phyloP scores from a whole-genome alignment of 2,113 vertebrate genomes.

The Leucosticte australis region DNA sequence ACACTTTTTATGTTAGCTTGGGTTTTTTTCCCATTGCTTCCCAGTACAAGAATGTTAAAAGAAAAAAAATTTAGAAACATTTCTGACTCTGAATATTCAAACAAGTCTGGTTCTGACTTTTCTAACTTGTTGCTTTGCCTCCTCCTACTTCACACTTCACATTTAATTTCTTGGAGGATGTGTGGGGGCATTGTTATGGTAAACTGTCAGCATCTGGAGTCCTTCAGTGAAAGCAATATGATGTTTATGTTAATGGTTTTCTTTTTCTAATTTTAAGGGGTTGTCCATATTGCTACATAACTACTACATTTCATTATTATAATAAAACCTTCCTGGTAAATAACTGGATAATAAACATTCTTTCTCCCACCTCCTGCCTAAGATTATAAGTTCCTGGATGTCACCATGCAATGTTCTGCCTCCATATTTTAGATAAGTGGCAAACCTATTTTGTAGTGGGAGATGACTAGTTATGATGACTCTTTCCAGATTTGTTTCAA shows the following conservation, averaged over 20 bases:
- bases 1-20: background rate
- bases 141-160: background rate
- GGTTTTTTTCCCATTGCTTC: background rate
- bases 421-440: background rate
- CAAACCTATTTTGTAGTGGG: background rate
- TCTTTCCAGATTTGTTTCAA: background rate
- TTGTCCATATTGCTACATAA: background rate
- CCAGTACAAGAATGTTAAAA: background rate
- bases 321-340: background rate
- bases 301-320: background rate
- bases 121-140: background rate
- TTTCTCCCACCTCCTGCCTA: background rate
- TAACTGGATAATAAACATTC: background rate
- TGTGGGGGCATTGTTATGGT: background rate
- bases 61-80: background rate
- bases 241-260: background rate
- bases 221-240: background rate
- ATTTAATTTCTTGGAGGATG: background rate
- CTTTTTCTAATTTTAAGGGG: background rate
- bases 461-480: background rate
- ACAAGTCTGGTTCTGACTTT: background rate
- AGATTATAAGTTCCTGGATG: background rate
- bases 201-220: background rate
- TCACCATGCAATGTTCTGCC: background rate
- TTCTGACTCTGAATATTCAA: background rate